Conservation (phyloP, 1,140 invertebrate species). For the Zaprionus ghesquierei region DNA sequence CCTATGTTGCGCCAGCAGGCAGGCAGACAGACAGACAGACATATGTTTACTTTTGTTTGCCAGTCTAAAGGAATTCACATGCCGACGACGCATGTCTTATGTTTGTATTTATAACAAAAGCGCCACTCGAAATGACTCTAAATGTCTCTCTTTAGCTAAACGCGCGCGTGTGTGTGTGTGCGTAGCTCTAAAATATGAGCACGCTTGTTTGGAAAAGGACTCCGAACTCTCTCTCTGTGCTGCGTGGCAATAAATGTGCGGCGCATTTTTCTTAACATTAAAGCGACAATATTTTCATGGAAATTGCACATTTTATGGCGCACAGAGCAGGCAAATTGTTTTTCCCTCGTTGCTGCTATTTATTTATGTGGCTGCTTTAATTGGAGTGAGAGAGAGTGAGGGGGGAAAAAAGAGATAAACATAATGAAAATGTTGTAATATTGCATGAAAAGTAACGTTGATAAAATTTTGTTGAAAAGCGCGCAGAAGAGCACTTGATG, state of each 20-base stretch:
- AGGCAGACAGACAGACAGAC: slow-evolving; percentile 37
- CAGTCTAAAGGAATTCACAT: not conserved
- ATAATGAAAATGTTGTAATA: slow-evolving; percentile 29
- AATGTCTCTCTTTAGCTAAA: slow-evolving; percentile 19
- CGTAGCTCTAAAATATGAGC: slow-evolving; percentile 63
- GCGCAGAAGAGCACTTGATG: not conserved
- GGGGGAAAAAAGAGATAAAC: slow-evolving; percentile 18
- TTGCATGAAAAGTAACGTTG: slow-evolving; percentile 8
- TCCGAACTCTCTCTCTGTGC: not conserved
- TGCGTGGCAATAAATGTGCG: slow-evolving; percentile 59
- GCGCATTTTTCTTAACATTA: slow-evolving; percentile 70
- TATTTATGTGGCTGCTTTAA: slow-evolving; percentile 73
- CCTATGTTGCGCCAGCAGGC: slow-evolving; percentile 61
- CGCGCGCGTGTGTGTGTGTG: not conserved
- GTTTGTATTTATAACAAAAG: slow-evolving; percentile 59
- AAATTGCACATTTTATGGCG: slow-evolving; percentile 72
- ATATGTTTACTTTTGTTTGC: slow-evolving; percentile 73
- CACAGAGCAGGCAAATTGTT: slow-evolving; percentile 60
- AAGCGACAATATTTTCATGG: slow-evolving; percentile 67
- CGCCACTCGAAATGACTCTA: slow-evolving; percentile 65
- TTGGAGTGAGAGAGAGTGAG: slow-evolving; percentile 26
- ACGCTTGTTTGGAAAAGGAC: slow-evolving; percentile 39
- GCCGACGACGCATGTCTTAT: no score
- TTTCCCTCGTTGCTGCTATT: slow-evolving; percentile 49
- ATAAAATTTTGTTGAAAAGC: not conserved